Base-by-base conservation (phyloP, 2,888 invertebrate genomes). In the Aphodius sticticus region DNA sequence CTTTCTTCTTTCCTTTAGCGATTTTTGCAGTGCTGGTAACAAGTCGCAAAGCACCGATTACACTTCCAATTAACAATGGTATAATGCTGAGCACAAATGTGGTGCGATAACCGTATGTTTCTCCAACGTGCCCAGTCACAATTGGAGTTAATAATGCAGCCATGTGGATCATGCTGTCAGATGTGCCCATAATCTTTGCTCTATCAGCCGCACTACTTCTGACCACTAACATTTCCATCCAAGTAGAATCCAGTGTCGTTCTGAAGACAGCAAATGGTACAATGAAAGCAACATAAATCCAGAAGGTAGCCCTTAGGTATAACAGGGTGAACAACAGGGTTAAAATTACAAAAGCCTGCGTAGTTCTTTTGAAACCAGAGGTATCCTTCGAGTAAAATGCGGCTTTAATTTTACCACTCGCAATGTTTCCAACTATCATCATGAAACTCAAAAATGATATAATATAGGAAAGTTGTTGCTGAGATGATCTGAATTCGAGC, bases 171-270 rank as follows among this genome's bases (percentile, higher is more conserved):
- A 92, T 89, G 87, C 92, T 92, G 83, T 92, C 91, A 53, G 91
- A 91, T n/a, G 92, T 91, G 69, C 93, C 93, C 77, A 93, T 91
- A 53, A 93, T 87, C 16, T 91, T 91, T 0, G 93, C 93, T 83
- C 91, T 89, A 82, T 92, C 91, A 12, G 90, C 87, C 7, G 89
- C 88, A 77, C 90, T 87, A 83, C 90, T 89, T 81, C 90, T 88
- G 81, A 89, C 90, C 70, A 92, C 86, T 75, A 92, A 86, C 89
- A 92, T 91, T 87, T 92, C 92, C 84, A 91, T 88, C 38, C 91
- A 90, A 6, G 91, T 89, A 77, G 92, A 87, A 80, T 92, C 90
- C 79, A 92, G 89, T 69, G 92, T 86, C 70, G 92, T 90, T 89
- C 91, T 91, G 79, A 90, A 89, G 75, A 91, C 84, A 78, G 90